A percentile compares a stretch with the other conserved stretches of the same genome.
phyloP scores from a whole-genome alignment of 2,888 invertebrate genomes.

The Scotopteryx bipunctaria region DNA sequence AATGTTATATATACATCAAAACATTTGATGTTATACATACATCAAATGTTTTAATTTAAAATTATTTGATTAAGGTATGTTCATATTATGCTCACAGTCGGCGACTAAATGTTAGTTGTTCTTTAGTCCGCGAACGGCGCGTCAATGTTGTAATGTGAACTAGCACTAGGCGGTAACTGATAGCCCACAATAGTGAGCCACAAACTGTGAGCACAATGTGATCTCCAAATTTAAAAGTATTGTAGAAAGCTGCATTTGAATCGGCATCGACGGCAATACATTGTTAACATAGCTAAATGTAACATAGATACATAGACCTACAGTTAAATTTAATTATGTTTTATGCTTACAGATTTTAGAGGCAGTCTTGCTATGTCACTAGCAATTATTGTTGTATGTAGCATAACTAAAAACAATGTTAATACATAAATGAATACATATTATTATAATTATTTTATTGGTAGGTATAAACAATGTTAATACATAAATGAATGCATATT shows the following conservation, averaged over 20 bases:
- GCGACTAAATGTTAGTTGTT: too few species aligned
- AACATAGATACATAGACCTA: slow-evolving; percentile 17
- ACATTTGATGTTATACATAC: too few species aligned
- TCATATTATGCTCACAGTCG: too few species aligned
- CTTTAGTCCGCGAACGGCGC: too few species aligned
- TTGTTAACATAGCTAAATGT: slow-evolving; percentile 24
- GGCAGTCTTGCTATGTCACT: slow-evolving; percentile 45
- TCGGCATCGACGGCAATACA: slow-evolving; percentile 6
- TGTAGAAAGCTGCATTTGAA: neutral
- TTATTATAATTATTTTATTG: slow-evolving; percentile 32
- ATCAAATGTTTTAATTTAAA: too few species aligned
- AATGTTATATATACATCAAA: too few species aligned
- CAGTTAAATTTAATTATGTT: slow-evolving; percentile 16
- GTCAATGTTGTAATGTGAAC: too few species aligned
- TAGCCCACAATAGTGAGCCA: too few species aligned
- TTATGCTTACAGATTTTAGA: slow-evolving; percentile 32
- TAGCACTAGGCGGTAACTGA: too few species aligned
- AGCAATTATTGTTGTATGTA: slow-evolving; percentile 48
- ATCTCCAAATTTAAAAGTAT: too few species aligned
- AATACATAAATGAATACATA: slow-evolving; percentile 32
- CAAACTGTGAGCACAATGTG: too few species aligned
- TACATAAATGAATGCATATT: slow-evolving; percentile 35
- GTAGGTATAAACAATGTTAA: slow-evolving; percentile 36
- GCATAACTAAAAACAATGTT: slow-evolving; percentile 39
- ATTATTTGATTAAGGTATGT: too few species aligned